Conservation (phyloP, 2,888 invertebrate genomes). For the Hecatera dysodea region DNA sequence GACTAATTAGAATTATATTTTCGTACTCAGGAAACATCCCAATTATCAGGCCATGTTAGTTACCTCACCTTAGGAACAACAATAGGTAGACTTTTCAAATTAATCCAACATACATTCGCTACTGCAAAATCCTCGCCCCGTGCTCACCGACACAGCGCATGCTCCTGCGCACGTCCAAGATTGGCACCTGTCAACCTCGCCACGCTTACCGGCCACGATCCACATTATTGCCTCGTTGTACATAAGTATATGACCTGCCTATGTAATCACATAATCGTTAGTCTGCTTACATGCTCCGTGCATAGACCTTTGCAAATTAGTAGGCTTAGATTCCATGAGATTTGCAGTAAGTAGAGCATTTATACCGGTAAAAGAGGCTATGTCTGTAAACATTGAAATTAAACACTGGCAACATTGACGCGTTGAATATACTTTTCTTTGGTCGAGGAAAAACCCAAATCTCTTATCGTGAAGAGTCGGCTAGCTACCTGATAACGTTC, state of each 20-base stretch:
- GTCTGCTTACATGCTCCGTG: constrained; percentile 26
- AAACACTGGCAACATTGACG: no score
- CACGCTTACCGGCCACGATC: constrained; percentile 77
- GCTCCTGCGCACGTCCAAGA: constrained; percentile 82
- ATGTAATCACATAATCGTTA: constrained; percentile 55
- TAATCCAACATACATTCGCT: background rate
- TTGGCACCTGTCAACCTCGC: constrained; percentile 89
- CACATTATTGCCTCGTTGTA: constrained; percentile 65
- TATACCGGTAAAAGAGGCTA: no score
- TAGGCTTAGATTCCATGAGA: background rate
- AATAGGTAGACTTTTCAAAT: background rate
- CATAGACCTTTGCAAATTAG: constrained; percentile 45
- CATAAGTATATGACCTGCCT: constrained; percentile 40
- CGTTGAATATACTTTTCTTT: no score
- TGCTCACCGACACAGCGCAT: constrained; percentile 66
- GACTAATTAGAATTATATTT: no score
- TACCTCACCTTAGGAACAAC: no score
- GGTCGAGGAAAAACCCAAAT: no score
- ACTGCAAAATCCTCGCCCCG: constrained; percentile 50
- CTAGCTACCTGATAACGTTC: no score
- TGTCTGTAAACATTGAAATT: no score
- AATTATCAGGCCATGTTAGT: no score
- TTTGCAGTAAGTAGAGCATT: background rate
- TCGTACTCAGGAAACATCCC: no score
- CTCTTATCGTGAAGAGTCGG: no score